Percentiles rank a stretch among this genome's conserved stretches.
These are phyloP conservation scores for Idaea biselata DNA, from an alignment of 2,888 invertebrate species.

Conservation along the genomic window DNA sequence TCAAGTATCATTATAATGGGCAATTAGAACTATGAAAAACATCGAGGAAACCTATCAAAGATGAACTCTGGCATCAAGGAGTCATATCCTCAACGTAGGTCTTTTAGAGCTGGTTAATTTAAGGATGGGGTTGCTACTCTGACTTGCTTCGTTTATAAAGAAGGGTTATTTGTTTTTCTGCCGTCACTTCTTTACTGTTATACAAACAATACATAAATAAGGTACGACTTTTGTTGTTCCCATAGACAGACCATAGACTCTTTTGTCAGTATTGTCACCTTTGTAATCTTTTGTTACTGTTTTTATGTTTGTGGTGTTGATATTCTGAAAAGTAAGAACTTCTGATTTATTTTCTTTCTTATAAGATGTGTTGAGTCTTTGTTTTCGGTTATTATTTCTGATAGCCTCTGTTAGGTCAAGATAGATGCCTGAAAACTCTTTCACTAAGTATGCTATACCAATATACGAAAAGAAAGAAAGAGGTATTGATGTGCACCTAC, in stretches of 20 bases:
- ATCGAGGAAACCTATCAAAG: conserved; percentile 25
- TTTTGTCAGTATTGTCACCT: conserved; percentile 72
- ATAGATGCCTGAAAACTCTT: too few species aligned
- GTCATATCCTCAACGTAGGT: conserved; percentile 20
- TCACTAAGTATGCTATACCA: too few species aligned
- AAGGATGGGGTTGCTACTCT: conserved; percentile 56
- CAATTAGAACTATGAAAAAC: conserved; percentile 73
- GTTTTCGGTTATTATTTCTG: too few species aligned
- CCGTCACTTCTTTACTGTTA: conserved; percentile 69
- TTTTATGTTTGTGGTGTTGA: conserved; percentile 54
- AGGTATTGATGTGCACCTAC: too few species aligned
- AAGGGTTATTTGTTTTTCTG: conserved; percentile 71
- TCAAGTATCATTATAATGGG: conserved; percentile 77
- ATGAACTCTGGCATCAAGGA: conserved; percentile 18
- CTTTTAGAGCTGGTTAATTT: conserved; percentile 35
- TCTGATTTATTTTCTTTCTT: background rate
- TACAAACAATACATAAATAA: conserved; percentile 76
- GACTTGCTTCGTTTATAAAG: conserved; percentile 34
- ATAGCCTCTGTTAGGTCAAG: too few species aligned
- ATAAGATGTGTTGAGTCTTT: background rate
- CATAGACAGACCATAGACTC: conserved; percentile 63
- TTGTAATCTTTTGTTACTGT: conserved; percentile 61
- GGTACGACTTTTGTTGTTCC: conserved; percentile 65
- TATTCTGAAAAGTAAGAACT: conserved; percentile 43
- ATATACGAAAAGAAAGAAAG: too few species aligned